phyloP scores from a whole-genome alignment of 2,888 invertebrate genomes.

The Cheilosia urbana region DNA sequence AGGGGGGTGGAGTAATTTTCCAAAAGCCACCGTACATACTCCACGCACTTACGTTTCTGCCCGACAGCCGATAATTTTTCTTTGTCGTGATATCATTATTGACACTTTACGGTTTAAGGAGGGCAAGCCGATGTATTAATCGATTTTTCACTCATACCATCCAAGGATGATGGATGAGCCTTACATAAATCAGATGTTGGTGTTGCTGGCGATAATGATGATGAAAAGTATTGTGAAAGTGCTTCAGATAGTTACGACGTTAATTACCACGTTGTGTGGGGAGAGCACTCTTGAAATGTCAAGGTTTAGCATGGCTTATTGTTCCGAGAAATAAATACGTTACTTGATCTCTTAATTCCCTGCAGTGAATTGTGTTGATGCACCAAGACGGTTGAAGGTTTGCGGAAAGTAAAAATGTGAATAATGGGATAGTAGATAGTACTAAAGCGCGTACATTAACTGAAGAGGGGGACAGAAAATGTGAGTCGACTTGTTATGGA shows the following conservation, averaged over 20 bases:
- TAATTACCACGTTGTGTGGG: constrained; percentile 20
- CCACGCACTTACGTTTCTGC: background rate
- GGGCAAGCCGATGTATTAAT: constrained; percentile 24
- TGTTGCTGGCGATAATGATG: constrained; percentile 59
- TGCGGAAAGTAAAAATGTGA: too few species aligned
- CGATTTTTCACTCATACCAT: constrained; percentile 39
- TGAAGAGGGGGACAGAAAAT: too few species aligned
- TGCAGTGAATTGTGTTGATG: too few species aligned
- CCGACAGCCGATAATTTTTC: too few species aligned
- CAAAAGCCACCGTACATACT: background rate
- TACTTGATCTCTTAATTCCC: too few species aligned
- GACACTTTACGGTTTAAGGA: constrained; percentile 4
- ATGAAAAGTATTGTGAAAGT: constrained; percentile 55
- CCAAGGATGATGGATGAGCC: constrained; percentile 46
- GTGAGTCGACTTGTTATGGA: too few species aligned
- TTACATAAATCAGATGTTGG: constrained; percentile 40
- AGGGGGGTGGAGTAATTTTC: background rate
- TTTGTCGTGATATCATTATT: constrained; percentile 21
- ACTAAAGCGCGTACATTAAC: too few species aligned
- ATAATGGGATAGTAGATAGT: too few species aligned
- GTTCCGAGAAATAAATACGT: background rate
- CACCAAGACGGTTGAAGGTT: too few species aligned
- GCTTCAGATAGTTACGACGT: constrained; percentile 50
- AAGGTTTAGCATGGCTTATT: constrained; percentile 23
- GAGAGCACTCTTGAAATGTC: constrained; percentile 9